These are phyloP conservation scores for Atlantisia rogersi DNA, from an alignment of 2,113 vertebrate species.

Conservation along the genomic window DNA sequence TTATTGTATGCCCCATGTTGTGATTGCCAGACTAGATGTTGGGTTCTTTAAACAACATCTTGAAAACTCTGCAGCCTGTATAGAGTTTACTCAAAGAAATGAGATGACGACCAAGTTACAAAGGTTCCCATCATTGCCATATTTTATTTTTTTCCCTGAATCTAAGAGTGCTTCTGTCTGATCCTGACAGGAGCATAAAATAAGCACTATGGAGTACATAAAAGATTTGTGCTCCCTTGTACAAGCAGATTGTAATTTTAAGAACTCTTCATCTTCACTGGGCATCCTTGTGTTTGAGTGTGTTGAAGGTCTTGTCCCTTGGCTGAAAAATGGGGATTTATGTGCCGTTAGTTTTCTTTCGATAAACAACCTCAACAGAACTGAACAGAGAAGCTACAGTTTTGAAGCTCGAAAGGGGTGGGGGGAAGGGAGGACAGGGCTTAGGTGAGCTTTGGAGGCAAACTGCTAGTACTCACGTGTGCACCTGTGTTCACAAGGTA, in stretches of 20 bases:
- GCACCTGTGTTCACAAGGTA: not conserved
- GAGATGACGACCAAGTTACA: not conserved
- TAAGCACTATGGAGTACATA: not conserved
- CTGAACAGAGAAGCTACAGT: not conserved
- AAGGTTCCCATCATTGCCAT: not conserved
- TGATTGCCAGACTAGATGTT: not conserved
- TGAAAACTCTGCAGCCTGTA: not conserved
- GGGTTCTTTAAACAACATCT: not conserved
- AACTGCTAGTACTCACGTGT: not conserved
- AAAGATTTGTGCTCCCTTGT: not conserved
- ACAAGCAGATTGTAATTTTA: not conserved
- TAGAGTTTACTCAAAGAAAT: not conserved
- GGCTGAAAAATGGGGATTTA: not conserved
- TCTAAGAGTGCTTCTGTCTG: not conserved
- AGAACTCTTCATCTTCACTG: not conserved
- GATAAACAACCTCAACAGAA: not conserved
- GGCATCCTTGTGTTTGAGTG: not conserved
- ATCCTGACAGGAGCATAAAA: not conserved
- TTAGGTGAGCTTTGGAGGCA: not conserved
- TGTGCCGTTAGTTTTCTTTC: not conserved
- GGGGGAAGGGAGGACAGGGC: not conserved
- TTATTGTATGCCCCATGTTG: not conserved
- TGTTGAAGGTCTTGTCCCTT: not conserved
- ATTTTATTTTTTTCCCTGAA: not conserved
- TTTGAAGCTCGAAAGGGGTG: not conserved